Evolutionary conservation across 2,888 invertebrate genomes (phyloP).

Genomic region (Tribolium freemani): DNA sequence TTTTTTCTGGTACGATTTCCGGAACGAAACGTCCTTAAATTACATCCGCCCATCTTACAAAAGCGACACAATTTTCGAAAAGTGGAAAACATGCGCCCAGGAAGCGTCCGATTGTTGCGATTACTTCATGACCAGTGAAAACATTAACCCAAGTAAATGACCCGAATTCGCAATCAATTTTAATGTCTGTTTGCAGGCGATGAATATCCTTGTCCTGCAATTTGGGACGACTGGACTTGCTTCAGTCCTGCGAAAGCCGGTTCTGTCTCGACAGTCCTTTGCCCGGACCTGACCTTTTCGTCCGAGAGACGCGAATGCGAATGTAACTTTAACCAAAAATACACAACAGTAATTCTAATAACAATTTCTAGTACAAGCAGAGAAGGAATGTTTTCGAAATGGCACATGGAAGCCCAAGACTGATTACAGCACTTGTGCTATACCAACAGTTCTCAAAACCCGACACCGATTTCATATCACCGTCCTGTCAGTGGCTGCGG

Average conservation of each 20-base stretch:
- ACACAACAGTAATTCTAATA: neutral
- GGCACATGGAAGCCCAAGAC: slow-evolving; percentile 73
- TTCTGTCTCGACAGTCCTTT: slow-evolving; percentile 67
- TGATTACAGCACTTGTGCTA: slow-evolving; percentile 71
- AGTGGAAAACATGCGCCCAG: slow-evolving; percentile 58
- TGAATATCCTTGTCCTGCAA: slow-evolving; percentile 69
- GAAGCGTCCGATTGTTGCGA: slow-evolving; percentile 61
- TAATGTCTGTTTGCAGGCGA: slow-evolving; percentile 47
- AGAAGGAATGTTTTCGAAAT: slow-evolving; percentile 71
- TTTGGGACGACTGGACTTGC: slow-evolving; percentile 78
- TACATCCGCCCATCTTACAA: slow-evolving; percentile 56
- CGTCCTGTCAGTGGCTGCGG: slow-evolving; percentile 70
- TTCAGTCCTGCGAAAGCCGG: slow-evolving; percentile 69
- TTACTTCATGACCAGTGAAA: slow-evolving; percentile 49
- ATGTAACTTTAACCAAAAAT: neutral
- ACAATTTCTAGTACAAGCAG: slow-evolving; percentile 69
- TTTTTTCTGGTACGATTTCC: slow-evolving; percentile 41
- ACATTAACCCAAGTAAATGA: slow-evolving; percentile 1
- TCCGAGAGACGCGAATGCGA: slow-evolving; percentile 63
- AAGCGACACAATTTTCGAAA: slow-evolving; percentile 51
- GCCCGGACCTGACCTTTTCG: slow-evolving; percentile 73
- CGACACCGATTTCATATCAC: slow-evolving; percentile 73
- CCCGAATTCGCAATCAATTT: neutral
- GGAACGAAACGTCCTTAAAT: slow-evolving; percentile 38
- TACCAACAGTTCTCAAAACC: slow-evolving; percentile 68